Percentiles rank a stretch among this genome's conserved stretches.
These are phyloP conservation scores for Nebria ingens DNA, from an alignment of 1,140 invertebrate species.

Conservation along the genomic window DNA sequence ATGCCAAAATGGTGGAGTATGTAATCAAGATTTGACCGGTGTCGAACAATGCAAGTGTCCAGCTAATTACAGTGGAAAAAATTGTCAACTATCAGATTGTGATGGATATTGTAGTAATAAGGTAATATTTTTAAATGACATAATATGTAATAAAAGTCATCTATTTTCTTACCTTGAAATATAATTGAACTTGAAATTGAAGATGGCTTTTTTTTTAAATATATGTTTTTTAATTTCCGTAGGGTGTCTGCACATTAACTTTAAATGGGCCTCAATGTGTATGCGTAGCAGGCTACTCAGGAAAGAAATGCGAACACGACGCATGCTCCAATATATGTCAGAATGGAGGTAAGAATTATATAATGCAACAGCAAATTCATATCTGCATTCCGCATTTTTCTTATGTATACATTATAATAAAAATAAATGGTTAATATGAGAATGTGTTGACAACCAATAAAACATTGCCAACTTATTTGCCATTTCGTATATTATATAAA, in stretches of 20 bases:
- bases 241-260: constrained; percentile 26
- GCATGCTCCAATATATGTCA: constrained; percentile 42
- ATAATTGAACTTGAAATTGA: no score
- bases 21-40: constrained; percentile 15
- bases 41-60: constrained; percentile 24
- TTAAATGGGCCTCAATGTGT: constrained; percentile 33
- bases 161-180: no score
- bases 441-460: no score
- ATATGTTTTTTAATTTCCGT: constrained; percentile 12
- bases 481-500: no score
- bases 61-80: constrained; percentile 21
- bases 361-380: background rate
- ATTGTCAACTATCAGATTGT: constrained; percentile 35
- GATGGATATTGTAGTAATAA: constrained; percentile 41
- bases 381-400: no score
- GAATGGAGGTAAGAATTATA: constrained; percentile 37
- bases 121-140: no score
- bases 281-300: constrained; percentile 38
- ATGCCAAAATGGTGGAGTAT: constrained; percentile 30
- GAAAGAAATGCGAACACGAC: constrained; percentile 45
- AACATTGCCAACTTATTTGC: no score
- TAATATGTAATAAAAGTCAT: no score
- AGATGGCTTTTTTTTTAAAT: no score
- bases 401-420: no score
- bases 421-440: no score